Evolutionary conservation across 2,113 vertebrate species (phyloP).

Genomic region (Pantherophis guttatus): DNA sequence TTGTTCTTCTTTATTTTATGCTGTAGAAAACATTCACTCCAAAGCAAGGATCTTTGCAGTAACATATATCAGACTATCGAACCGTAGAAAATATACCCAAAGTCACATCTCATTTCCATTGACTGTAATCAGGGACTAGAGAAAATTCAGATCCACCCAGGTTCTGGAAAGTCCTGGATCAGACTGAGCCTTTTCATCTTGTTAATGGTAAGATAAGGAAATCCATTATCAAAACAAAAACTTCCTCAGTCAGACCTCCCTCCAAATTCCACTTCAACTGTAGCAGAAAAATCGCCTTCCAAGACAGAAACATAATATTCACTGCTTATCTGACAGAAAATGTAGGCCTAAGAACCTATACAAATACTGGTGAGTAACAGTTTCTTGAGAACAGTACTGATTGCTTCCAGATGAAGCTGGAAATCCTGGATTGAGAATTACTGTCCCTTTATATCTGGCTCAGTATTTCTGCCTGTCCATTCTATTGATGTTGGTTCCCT

Average conservation of each 20-base stretch:
- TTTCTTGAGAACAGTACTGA: too few species aligned
- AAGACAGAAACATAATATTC: too few species aligned
- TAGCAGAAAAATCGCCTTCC: background rate
- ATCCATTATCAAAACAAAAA: background rate
- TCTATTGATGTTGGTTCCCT: too few species aligned
- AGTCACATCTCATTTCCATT: background rate
- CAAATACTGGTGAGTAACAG: too few species aligned
- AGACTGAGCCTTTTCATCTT: background rate
- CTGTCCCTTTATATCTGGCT: too few species aligned
- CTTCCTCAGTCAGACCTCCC: background rate
- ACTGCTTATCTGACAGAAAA: too few species aligned
- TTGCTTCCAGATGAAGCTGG: too few species aligned
- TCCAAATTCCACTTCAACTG: background rate
- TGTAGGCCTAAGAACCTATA: too few species aligned
- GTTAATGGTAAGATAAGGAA: background rate
- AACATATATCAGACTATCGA: background rate
- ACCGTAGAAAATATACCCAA: background rate
- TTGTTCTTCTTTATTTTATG: background rate
- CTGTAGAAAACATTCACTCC: background rate
- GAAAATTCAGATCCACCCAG: background rate
- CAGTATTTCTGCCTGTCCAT: too few species aligned
- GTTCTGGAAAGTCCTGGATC: background rate
- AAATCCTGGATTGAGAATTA: too few species aligned
- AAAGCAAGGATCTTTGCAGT: background rate
- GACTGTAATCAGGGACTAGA: background rate